Conservation (phyloP, 2,113 vertebrate genomes). For the Platanista minor region DNA sequence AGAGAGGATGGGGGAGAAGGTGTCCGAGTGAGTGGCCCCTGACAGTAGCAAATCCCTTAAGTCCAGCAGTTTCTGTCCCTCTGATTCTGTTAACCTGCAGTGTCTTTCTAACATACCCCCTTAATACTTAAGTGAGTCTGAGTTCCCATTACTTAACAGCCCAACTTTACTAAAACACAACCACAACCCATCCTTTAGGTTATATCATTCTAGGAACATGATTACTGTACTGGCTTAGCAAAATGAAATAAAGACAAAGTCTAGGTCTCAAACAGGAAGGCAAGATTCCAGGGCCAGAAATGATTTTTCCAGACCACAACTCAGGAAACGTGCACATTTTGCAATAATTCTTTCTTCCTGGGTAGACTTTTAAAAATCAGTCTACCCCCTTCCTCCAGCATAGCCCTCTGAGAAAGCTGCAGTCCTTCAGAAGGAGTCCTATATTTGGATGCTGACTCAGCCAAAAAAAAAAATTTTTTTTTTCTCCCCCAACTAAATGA, state of each 20-base stretch:
- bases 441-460: slow-evolving; percentile 58
- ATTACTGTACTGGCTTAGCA: background rate
- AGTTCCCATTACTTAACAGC: background rate
- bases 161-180: background rate
- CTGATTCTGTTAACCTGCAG: background rate
- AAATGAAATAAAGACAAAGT: background rate
- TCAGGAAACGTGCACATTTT: background rate
- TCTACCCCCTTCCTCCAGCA: slow-evolving; percentile 29
- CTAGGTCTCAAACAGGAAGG: background rate
- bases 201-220: background rate
- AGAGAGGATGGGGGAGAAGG: background rate
- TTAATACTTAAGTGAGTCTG: background rate
- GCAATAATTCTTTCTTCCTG: slow-evolving; percentile 22
- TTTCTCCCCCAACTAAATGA: background rate
- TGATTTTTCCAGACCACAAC: background rate
- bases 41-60: background rate
- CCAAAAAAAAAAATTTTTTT: slow-evolving; percentile 33
- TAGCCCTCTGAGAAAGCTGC: slow-evolving; percentile 30
- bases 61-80: background rate
- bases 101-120: background rate
- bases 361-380: background rate
- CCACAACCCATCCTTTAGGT: background rate
- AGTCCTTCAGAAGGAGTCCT: slow-evolving; percentile 31
- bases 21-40: background rate
- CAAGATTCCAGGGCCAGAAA: background rate